Evolutionary conservation across 2,797 vertebrate genomes (phyloP).

Genomic region (Pteropus rufus): DNA sequence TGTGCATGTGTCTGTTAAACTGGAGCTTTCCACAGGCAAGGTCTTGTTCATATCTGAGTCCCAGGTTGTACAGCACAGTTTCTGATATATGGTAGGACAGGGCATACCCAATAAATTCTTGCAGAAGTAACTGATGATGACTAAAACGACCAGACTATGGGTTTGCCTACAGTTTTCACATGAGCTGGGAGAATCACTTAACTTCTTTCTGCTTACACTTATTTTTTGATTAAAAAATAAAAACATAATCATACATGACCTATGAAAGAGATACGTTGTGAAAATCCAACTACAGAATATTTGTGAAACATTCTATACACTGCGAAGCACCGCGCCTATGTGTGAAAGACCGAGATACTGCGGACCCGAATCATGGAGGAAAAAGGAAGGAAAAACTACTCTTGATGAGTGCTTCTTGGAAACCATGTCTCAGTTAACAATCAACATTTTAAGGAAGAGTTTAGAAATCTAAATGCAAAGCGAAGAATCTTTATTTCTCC

Average conservation of each 20-base stretch:
- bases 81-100: not conserved
- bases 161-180: not conserved
- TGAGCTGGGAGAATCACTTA: not conserved
- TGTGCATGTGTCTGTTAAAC: not conserved
- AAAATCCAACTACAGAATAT: not conserved
- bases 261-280: not conserved
- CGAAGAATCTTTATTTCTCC: conserved; percentile 46
- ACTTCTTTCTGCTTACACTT: not conserved
- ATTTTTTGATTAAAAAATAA: not conserved
- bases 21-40: not conserved
- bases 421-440: not conserved
- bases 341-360: not conserved
- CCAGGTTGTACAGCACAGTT: not conserved
- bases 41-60: not conserved
- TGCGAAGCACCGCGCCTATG: not conserved
- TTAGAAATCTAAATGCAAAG: conserved; percentile 49
- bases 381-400: not conserved
- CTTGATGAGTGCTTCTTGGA: not conserved
- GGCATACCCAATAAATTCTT: not conserved
- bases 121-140: not conserved
- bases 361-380: not conserved
- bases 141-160: not conserved
- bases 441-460: conserved; percentile 8
- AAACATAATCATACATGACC: not conserved
- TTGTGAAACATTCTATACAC: not conserved